These are phyloP conservation scores for Dendrolimus kikuchii DNA, from an alignment of 1,140 invertebrate genomes.

Conservation along the genomic window DNA sequence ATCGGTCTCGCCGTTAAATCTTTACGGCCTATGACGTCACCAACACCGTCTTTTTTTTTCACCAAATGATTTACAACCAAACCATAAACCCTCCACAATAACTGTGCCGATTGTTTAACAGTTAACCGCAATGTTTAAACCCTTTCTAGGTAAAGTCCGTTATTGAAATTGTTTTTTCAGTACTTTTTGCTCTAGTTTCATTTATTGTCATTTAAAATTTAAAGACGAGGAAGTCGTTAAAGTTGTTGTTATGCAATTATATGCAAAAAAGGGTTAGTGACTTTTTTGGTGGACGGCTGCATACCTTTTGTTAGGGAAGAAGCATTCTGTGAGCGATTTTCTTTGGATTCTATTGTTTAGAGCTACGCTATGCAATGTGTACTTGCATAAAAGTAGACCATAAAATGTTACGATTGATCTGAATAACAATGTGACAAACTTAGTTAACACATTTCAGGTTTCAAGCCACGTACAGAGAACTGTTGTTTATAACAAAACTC, in stretches of 20 bases:
- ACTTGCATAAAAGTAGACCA: slow-evolving; percentile 15
- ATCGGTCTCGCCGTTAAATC: slow-evolving; percentile 51
- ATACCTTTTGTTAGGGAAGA: slow-evolving; percentile 17
- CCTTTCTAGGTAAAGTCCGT: slow-evolving; percentile 58
- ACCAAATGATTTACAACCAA: slow-evolving; percentile 62
- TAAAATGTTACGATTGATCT: slow-evolving; percentile 7
- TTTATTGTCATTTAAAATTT: slow-evolving; percentile 33
- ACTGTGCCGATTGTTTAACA: slow-evolving; percentile 68
- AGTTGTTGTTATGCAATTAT: slow-evolving; percentile 45
- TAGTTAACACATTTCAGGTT: no score
- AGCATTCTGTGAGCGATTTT: slow-evolving; percentile 19
- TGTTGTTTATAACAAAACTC: no score
- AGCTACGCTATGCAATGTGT: slow-evolving; percentile 13
- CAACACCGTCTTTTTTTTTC: slow-evolving; percentile 50
- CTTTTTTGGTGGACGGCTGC: slow-evolving; percentile 24
- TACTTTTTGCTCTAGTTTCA: slow-evolving; percentile 61
- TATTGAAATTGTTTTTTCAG: slow-evolving; percentile 35
- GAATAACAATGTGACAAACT: no score
- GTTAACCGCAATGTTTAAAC: slow-evolving; percentile 67
- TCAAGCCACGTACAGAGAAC: no score
- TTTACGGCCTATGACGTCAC: slow-evolving; percentile 63
- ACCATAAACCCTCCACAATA: slow-evolving; percentile 61
- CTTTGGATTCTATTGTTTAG: slow-evolving; percentile 18
- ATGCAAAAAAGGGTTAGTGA: slow-evolving; percentile 63
- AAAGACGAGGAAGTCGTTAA: slow-evolving; percentile 43